phyloP scores from a whole-genome alignment of 1,140 invertebrate species.

The Ostrea edulis region DNA sequence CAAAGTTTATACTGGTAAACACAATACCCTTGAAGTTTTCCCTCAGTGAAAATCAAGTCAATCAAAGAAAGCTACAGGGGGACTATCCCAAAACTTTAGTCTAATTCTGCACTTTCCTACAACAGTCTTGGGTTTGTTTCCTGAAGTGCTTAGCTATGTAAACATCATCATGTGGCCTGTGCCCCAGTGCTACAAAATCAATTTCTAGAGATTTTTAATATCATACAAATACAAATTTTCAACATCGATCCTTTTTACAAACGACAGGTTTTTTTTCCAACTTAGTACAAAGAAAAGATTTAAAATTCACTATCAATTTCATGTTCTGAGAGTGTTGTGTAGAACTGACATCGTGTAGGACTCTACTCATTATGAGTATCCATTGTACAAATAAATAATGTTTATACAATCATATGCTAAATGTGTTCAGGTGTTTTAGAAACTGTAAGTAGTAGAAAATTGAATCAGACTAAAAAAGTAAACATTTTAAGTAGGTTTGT shows the following conservation, averaged over 20 bases:
- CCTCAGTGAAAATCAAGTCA: background rate
- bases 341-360: background rate
- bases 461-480: slow-evolving; percentile 20
- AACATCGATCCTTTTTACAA: slow-evolving; percentile 9
- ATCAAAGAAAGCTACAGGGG: slow-evolving; percentile 1
- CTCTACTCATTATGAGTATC: background rate
- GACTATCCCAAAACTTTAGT: slow-evolving; percentile 24
- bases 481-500: background rate
- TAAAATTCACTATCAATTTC: slow-evolving; percentile 34
- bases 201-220: slow-evolving; percentile 20
- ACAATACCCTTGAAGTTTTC: slow-evolving; percentile 12
- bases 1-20: slow-evolving; percentile 2
- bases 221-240: slow-evolving; percentile 24
- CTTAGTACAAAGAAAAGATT: slow-evolving; percentile 12
- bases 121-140: background rate
- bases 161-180: background rate
- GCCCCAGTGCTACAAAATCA: background rate
- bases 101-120: background rate
- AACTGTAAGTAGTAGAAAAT: slow-evolving; percentile 26
- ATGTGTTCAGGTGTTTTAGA: slow-evolving; percentile 31
- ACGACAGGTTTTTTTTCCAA: background rate
- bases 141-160: background rate
- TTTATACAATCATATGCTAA: slow-evolving; percentile 1
- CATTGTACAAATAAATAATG: slow-evolving; percentile 24
- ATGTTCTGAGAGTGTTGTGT: background rate